A percentile compares a stretch with the other conserved stretches of the same genome.
Evolutionary conservation across 2,797 vertebrate genomes (phyloP).

Genomic region (Avahi laniger): DNA sequence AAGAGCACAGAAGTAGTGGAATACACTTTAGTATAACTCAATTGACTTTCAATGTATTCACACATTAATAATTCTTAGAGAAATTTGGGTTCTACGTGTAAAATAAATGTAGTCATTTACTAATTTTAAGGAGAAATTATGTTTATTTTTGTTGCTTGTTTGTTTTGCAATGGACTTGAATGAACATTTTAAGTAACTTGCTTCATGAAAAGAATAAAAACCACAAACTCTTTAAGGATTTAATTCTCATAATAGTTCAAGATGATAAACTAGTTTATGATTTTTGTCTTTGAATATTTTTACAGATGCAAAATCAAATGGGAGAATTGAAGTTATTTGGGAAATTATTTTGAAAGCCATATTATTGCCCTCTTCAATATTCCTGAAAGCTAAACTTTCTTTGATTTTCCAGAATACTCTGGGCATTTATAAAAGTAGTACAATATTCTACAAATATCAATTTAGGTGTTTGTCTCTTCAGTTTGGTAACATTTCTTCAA

Average conservation of each 20-base stretch:
- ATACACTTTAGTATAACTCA: background rate
- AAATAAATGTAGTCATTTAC: background rate
- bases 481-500: background rate
- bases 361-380: background rate
- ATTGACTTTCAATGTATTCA: background rate
- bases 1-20: background rate
- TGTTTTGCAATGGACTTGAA: background rate
- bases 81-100: fast-evolving
- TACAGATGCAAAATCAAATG: background rate
- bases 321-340: background rate
- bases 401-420: background rate
- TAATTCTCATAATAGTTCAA: background rate
- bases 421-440: background rate
- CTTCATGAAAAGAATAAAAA: background rate
- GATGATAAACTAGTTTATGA: background rate
- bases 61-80: background rate
- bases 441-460: background rate
- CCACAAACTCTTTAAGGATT: background rate
- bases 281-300: background rate
- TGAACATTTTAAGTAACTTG: background rate
- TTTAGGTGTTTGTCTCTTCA: background rate
- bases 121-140: background rate
- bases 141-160: background rate
- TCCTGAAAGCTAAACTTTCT: background rate
- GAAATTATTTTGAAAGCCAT: background rate